These are phyloP conservation scores for Bradypodion ventrale DNA, from an alignment of 2,797 vertebrate species.

Conservation along the genomic window DNA sequence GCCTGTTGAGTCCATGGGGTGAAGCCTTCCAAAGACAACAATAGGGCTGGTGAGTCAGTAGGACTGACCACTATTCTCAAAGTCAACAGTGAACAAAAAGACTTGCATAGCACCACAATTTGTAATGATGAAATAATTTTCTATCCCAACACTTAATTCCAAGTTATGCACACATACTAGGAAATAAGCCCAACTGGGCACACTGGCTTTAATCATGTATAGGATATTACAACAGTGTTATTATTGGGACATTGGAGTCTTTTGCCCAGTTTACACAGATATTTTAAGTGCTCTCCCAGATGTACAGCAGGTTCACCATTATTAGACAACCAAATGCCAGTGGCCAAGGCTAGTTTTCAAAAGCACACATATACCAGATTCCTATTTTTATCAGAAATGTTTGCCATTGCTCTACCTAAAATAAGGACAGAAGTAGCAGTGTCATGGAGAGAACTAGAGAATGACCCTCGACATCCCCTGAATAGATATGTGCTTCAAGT, in stretches of 20 bases:
- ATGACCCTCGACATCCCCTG: too few species aligned
- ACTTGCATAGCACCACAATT: neutral
- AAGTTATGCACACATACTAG: neutral
- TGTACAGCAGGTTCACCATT: neutral
- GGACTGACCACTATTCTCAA: neutral
- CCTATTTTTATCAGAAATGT: neutral
- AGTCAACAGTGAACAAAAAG: neutral
- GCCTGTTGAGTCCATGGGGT: slow-evolving; percentile 13
- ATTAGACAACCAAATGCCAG: neutral
- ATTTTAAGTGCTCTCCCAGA: neutral
- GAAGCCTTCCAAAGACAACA: slow-evolving; percentile 24
- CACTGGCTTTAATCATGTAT: neutral
- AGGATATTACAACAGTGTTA: neutral
- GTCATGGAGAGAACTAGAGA: too few species aligned
- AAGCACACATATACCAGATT: neutral
- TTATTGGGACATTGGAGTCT: slow-evolving; percentile 5
- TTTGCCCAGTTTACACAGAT: neutral
- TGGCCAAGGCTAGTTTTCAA: neutral
- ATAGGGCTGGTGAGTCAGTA: neutral
- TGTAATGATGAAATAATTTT: neutral
- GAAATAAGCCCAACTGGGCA: neutral
- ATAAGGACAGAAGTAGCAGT: too few species aligned
- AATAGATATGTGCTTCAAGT: too few species aligned
- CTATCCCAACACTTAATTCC: neutral
- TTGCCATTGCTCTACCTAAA: too few species aligned